phyloP scores from a whole-genome alignment of 2,797 vertebrate species.

The Monodelphis domestica region DNA sequence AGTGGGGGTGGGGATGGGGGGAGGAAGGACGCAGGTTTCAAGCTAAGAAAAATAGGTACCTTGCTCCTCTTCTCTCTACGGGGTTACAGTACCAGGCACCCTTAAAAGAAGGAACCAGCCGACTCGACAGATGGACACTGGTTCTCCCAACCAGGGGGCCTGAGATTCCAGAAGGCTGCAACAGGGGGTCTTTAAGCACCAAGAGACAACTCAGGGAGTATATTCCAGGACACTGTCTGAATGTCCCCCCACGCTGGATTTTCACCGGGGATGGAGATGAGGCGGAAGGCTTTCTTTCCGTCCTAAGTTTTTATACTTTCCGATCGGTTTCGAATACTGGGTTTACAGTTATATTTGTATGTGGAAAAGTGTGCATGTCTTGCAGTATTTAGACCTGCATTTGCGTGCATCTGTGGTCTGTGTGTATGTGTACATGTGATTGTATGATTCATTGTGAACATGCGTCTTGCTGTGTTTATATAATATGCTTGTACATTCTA shows the following conservation, averaged over 20 bases:
- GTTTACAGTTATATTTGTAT: not conserved
- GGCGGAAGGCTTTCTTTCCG: not conserved
- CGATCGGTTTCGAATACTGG: not conserved
- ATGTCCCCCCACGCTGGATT: not conserved
- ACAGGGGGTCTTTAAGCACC: not conserved
- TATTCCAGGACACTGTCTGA: not conserved
- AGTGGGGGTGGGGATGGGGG: not conserved
- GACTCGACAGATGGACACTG: not conserved
- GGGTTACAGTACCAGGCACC: not conserved
- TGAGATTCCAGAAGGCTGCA: not conserved
- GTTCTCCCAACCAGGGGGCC: not conserved
- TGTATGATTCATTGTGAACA: constrained; percentile 30
- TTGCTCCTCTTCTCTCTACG: not conserved
- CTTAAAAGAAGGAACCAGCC: not conserved
- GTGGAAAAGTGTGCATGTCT: not conserved
- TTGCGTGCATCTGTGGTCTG: constrained; percentile 3
- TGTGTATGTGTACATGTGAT: not conserved
- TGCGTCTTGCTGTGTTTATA: not conserved
- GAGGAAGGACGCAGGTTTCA: not conserved
- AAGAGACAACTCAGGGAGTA: not conserved
- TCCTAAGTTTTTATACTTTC: not conserved
- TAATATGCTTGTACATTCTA: not conserved
- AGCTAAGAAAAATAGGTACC: not conserved
- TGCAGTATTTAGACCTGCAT: not conserved
- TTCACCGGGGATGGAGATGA: not conserved